A percentile compares a stretch with the other conserved stretches of the same genome.
These are phyloP conservation scores for Chrysaora quinquecirrha DNA, from an alignment of 30 jellyfish, hydroid and myxozoan species.

Conservation along the genomic window DNA sequence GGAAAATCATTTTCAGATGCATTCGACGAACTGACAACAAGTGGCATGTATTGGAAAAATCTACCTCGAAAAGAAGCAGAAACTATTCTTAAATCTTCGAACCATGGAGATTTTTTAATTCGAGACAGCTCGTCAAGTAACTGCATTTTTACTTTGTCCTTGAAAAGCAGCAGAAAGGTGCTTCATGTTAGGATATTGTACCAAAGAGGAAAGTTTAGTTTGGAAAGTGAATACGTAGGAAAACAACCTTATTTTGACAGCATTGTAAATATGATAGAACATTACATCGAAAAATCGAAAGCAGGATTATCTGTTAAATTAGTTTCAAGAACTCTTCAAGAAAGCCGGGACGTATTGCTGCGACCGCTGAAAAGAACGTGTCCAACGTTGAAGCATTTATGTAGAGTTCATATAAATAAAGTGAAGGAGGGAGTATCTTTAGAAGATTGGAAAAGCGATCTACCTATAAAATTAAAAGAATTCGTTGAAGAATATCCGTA, in stretches of 20 bases:
- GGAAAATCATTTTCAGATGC: background rate
- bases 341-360: slow-evolving; percentile 2
- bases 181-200: slow-evolving; percentile 32
- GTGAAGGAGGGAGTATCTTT: background rate
- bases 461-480: slow-evolving; percentile 17
- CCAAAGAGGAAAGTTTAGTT: slow-evolving; percentile 31
- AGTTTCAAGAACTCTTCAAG: slow-evolving; percentile 6
- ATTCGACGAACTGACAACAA: background rate
- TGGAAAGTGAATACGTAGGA: slow-evolving; percentile 41
- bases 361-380: slow-evolving; percentile 43
- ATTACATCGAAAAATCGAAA: slow-evolving; percentile 24
- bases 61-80: slow-evolving; percentile 39
- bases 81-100: background rate
- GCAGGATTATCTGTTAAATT: background rate
- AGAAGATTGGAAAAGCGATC: background rate
- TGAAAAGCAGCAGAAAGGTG: slow-evolving; percentile 27
- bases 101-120: slow-evolving; percentile 45
- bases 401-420: slow-evolving; percentile 37
- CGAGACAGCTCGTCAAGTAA: slow-evolving; percentile 39
- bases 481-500: slow-evolving; percentile 33
- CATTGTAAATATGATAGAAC: slow-evolving; percentile 21
- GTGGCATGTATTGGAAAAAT: slow-evolving; percentile 63
- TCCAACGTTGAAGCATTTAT: slow-evolving; percentile 39
- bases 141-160: slow-evolving; percentile 20
- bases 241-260: slow-evolving; percentile 18